A percentile compares a stretch with the other conserved stretches of the same genome.
These are phyloP conservation scores for Lophius piscatorius DNA, from an alignment of 2,113 vertebrate genomes.

Conservation along the genomic window DNA sequence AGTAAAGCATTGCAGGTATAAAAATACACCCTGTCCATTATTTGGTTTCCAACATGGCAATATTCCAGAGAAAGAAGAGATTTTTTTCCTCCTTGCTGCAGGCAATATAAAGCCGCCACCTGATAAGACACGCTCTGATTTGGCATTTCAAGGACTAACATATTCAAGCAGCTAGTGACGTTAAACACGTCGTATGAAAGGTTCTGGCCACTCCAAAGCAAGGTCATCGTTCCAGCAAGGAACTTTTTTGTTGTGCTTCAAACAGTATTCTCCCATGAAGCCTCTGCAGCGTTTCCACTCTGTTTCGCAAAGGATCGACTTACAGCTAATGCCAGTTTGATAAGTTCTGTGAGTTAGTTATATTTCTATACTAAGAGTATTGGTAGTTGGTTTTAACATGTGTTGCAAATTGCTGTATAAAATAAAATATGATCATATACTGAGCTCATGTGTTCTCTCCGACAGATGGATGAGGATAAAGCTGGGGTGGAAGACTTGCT, in stretches of 20 bases:
- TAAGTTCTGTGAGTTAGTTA: not conserved
- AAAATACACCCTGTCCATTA: not conserved
- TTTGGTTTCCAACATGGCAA: not conserved
- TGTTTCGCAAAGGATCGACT: not conserved
- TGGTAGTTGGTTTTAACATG: not conserved
- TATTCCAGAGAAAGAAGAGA: not conserved
- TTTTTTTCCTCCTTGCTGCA: not conserved
- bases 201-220: constrained; percentile 42
- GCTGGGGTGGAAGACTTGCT: constrained; percentile 88
- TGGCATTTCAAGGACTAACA: constrained; percentile 41
- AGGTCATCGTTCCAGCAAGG: constrained; percentile 44
- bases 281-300: not conserved
- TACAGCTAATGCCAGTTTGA: not conserved
- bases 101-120: constrained; percentile 28
- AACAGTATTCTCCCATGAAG: constrained; percentile 1
- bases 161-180: constrained; percentile 47
- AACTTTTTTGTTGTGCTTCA: constrained; percentile 20
- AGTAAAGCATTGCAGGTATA: not conserved
- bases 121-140: constrained; percentile 40
- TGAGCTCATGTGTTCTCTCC: not conserved
- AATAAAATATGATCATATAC: not conserved
- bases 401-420: not conserved
- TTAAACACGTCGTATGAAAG: constrained; percentile 30
- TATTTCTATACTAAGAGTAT: not conserved
- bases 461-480: constrained; percentile 90